A percentile compares a stretch with the other conserved stretches of the same genome.
phyloP scores from a whole-genome alignment of 1,140 invertebrate species.

The Hypothenemus hampei region DNA sequence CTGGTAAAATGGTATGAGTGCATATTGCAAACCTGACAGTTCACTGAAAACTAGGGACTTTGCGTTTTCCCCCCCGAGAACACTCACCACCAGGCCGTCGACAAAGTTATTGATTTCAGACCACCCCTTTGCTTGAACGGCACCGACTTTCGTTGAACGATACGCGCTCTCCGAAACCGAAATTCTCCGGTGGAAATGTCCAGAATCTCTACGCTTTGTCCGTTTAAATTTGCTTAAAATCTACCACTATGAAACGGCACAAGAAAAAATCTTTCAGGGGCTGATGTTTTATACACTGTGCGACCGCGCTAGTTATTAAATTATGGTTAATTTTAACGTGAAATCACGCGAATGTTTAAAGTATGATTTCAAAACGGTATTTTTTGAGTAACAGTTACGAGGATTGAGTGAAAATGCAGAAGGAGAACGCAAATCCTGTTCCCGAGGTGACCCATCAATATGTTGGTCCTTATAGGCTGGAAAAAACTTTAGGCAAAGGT shows the following conservation, averaged over 20 bases:
- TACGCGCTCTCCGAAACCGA: slow-evolving; percentile 9
- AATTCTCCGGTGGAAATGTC: slow-evolving; percentile 17
- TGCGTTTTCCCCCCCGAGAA: slow-evolving; percentile 7
- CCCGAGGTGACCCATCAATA: slow-evolving; percentile 82
- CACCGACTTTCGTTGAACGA: slow-evolving; percentile 11
- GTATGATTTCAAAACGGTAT: background rate
- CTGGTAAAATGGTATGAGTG: slow-evolving; percentile 4
- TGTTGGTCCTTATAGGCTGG: slow-evolving; percentile 95
- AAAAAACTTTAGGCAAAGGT: slow-evolving; percentile 98
- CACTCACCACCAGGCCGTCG: slow-evolving; percentile 4
- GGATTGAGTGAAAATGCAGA: slow-evolving; percentile 40
- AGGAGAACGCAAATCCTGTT: slow-evolving; percentile 42
- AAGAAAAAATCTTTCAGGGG: slow-evolving; percentile 10
- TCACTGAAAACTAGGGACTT: slow-evolving; percentile 9
- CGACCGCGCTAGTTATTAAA: background rate
- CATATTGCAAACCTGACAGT: background rate
- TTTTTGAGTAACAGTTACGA: background rate
- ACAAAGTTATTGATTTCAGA: slow-evolving; percentile 20
- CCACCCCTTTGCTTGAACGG: slow-evolving; percentile 20
- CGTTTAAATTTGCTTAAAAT: too few relatives aligned
- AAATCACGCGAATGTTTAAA: background rate
- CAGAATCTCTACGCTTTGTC: slow-evolving; percentile 1
- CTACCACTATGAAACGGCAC: slow-evolving; percentile 5
- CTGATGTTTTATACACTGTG: slow-evolving; percentile 1
- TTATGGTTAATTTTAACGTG: too few relatives aligned